Evolutionary conservation across 2,113 vertebrate genomes (phyloP).

Genomic region (Pagrus major): DNA sequence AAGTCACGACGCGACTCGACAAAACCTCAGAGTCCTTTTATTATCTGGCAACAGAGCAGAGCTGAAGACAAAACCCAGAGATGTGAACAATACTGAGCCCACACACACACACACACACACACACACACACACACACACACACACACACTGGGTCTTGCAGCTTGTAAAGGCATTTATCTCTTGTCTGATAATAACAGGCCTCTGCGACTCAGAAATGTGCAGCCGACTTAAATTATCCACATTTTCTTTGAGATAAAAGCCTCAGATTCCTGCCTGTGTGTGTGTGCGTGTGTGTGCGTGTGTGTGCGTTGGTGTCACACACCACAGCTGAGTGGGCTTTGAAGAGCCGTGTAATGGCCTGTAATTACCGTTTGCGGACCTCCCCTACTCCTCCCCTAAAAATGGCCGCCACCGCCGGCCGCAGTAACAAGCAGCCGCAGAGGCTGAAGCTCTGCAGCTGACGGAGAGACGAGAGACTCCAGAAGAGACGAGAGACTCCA

Average conservation of each 20-base stretch:
- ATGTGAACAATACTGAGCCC: background rate
- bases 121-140: slow-evolving; percentile 24
- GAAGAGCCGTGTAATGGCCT: slow-evolving; percentile 28
- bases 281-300: slow-evolving; percentile 13
- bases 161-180: background rate
- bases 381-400: slow-evolving; percentile 38
- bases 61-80: background rate
- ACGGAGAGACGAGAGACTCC: background rate
- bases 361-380: slow-evolving; percentile 43
- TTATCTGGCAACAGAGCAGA: slow-evolving; percentile 22
- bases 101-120: background rate
- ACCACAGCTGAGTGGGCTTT: slow-evolving; percentile 30
- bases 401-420: slow-evolving; percentile 20
- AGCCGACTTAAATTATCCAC: slow-evolving; percentile 35
- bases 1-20: background rate
- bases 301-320: slow-evolving; percentile 9
- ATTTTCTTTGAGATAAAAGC: slow-evolving; percentile 41
- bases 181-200: slow-evolving; percentile 43
- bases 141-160: slow-evolving; percentile 4
- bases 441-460: background rate
- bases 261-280: background rate
- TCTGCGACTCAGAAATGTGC: slow-evolving; percentile 11
- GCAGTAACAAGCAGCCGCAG: background rate
- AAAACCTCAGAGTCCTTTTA: background rate
- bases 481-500: too few species aligned